Base-by-base conservation (phyloP, 2,888 invertebrate genomes). In the Frankliniella intonsa region DNA sequence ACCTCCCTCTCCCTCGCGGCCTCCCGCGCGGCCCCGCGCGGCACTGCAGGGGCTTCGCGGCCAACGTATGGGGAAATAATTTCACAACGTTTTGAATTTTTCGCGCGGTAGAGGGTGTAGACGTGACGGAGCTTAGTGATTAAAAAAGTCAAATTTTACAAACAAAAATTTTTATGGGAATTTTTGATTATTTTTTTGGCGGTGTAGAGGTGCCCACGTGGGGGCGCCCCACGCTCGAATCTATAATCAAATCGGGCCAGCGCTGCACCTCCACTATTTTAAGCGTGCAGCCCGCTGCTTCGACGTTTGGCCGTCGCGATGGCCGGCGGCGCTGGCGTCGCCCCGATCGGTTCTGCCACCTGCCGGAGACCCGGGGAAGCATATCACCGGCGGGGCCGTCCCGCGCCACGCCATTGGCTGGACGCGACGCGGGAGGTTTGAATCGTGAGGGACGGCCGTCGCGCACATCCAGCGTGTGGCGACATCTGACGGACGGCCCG, bases 261-360 rank as follows among this genome's bases (percentile, higher is more conserved):
- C 62, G 17, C 62, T n/a, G 62, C 62, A 38, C 38, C 38, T 38
- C 62, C 62, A 17, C 62, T 62, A 62, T 62, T 62, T 62, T 62
- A 7, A n/a, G 62, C 11, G 62, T 38, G 38, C 38, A 38, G 38
- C 55, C 5, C 25, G n/a, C 25, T 10, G 9, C 12, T 76, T 25
- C 25, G 22, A 0, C 25, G 22, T 8, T 76, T 2, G 22, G 25
- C 11, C 69, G 69, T 25, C 69, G 25, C 10, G 69, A 22, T 19
- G 55, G 8, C 12, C 25, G 22, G 22, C 12, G 25, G 69, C 69
- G 69, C 69, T 25, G 25, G 25, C 25, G 69, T 25, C 22, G 69
- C 69, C 25, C 11, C 69, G 69, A 76, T 76, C 22, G 12, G 69
- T 76, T 76, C 69, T 76, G 69, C 69, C 69, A 76, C 69, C 69